Evolutionary conservation across 2,797 vertebrate genomes (phyloP).

Genomic region (Cephalopachus bancanus): DNA sequence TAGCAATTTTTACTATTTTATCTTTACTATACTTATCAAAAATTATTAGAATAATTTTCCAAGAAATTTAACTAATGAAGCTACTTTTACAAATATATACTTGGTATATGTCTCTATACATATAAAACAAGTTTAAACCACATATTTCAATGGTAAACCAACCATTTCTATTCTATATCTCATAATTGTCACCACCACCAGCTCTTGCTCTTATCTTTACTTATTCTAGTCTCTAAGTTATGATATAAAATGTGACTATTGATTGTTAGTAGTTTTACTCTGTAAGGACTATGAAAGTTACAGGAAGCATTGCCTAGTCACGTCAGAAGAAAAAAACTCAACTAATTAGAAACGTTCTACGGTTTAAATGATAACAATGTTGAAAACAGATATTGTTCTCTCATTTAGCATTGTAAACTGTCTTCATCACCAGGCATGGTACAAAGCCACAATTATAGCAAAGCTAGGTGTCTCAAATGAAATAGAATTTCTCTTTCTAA

Average conservation of each 20-base stretch:
- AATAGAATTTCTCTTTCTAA: not conserved
- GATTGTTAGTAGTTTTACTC: slow-evolving; percentile 60
- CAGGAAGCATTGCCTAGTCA: not conserved
- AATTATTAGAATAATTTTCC: slow-evolving; percentile 26
- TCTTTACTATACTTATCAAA: not conserved
- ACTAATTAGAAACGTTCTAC: slow-evolving; percentile 63
- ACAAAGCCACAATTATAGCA: not conserved
- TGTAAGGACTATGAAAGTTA: slow-evolving; percentile 43
- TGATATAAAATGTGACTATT: not conserved
- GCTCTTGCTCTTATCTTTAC: not conserved
- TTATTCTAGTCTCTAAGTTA: not conserved
- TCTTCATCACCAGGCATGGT: not conserved
- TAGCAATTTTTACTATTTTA: not conserved
- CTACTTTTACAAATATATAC: not conserved
- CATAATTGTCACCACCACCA: not conserved
- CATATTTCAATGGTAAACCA: not conserved
- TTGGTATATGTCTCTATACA: not conserved
- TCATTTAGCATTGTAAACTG: not conserved
- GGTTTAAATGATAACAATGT: slow-evolving; percentile 54
- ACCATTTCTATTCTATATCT: not conserved
- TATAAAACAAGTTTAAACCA: not conserved
- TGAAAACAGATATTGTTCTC: slow-evolving; percentile 31
- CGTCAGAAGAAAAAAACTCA: slow-evolving; percentile 58
- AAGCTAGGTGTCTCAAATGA: not conserved
- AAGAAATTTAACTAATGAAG: slow-evolving; percentile 34